Conservation (phyloP, 2,113 vertebrate species). For the Lampris incognitus region DNA sequence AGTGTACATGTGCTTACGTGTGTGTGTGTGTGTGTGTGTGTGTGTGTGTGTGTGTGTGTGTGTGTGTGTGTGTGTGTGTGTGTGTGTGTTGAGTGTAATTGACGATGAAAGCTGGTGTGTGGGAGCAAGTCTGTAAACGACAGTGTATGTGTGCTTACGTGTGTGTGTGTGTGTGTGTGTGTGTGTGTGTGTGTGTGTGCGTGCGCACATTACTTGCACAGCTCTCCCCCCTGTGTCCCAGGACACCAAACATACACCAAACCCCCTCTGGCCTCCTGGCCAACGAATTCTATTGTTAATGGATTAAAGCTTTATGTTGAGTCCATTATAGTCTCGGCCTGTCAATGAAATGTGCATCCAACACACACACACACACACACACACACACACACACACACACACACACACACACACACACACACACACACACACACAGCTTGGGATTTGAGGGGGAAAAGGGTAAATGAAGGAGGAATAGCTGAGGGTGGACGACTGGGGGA, state of each 20-base stretch:
- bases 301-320: constrained; percentile 82
- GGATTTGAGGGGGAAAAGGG: constrained; percentile 60
- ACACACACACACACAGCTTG: constrained; percentile 21
- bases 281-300: constrained; percentile 79
- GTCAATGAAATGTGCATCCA: constrained; percentile 83
- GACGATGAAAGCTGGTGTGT: constrained; percentile 70
- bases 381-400: constrained; percentile 24
- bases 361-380: constrained; percentile 76
- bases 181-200: constrained; percentile 61
- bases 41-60: constrained; percentile 8
- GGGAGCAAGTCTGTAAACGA: constrained; percentile 52
- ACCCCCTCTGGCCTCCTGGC: constrained; percentile 65
- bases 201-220: constrained; percentile 47
- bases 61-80: not conserved
- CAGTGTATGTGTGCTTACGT: constrained; percentile 41
- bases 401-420: constrained; percentile 16
- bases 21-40: constrained; percentile 3
- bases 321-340: constrained; percentile 79
- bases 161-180: not conserved
- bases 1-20: constrained; percentile 39
- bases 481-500: constrained; percentile 33
- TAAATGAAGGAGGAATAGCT: constrained; percentile 75
- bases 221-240: constrained; percentile 45
- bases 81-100: constrained; percentile 54
- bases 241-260: constrained; percentile 28